Conservation (phyloP, 2,113 vertebrate species). For the Neogobius melanostomus region DNA sequence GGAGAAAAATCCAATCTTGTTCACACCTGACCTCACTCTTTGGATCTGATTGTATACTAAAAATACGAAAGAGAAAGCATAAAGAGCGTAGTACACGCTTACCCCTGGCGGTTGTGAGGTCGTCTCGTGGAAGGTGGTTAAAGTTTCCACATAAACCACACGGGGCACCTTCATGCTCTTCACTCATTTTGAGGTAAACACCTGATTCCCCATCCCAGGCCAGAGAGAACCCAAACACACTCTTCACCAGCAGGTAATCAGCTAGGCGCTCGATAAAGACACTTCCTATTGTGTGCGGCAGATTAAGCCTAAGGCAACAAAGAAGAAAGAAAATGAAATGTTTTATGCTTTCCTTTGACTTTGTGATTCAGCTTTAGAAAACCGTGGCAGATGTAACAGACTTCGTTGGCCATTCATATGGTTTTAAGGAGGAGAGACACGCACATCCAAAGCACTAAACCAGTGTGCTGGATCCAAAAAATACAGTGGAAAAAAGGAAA, state of each 20-base stretch:
- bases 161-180: conserved; percentile 87
- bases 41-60: conserved; percentile 63
- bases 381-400: too few species aligned
- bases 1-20: too few species aligned
- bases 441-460: too few species aligned
- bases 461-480: too few species aligned
- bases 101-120: conserved; percentile 87
- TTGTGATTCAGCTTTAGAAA: too few species aligned
- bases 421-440: too few species aligned
- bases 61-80: conserved; percentile 60
- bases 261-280: conserved; percentile 92
- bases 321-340: background rate
- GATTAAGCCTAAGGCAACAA: conserved; percentile 54
- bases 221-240: conserved; percentile 95
- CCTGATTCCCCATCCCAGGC: conserved; percentile 96
- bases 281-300: conserved; percentile 89
- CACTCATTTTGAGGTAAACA: conserved; percentile 93
- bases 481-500: too few species aligned
- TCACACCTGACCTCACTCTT: conserved; percentile 13
- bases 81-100: conserved; percentile 67
- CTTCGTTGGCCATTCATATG: too few species aligned
- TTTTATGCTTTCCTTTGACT: background rate
- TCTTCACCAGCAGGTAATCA: conserved; percentile 96
- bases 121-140: conserved; percentile 89
- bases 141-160: conserved; percentile 97